These are phyloP conservation scores for Diplogasteroides magnus DNA, from an alignment of 1,140 invertebrate genomes.

Conservation along the genomic window DNA sequence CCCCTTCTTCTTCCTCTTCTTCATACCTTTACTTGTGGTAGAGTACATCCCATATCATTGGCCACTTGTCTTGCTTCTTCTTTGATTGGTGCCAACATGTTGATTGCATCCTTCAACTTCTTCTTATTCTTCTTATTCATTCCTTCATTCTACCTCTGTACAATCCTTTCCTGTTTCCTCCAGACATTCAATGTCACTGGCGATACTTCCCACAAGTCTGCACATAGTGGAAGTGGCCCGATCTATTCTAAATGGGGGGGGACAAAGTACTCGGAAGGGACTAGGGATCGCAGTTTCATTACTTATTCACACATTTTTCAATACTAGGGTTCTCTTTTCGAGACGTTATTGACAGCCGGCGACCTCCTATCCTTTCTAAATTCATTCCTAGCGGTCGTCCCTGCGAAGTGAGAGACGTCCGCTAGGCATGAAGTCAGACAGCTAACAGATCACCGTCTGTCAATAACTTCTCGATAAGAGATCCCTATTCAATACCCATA, in stretches of 20 bases:
- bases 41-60: slow-evolving; percentile 37
- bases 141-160: background rate
- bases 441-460: too few species aligned
- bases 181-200: slow-evolving; percentile 37
- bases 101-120: slow-evolving; percentile 29
- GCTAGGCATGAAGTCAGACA: too few species aligned
- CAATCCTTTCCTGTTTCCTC: background rate
- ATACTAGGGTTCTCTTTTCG: background rate
- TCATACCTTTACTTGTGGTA: slow-evolving; percentile 4
- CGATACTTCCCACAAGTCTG: slow-evolving; percentile 28
- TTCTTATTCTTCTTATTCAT: too few species aligned
- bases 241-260: background rate
- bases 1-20: background rate
- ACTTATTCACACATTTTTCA: too few species aligned
- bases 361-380: too few species aligned
- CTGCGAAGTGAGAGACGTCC: too few species aligned
- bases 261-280: too few species aligned
- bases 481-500: too few species aligned
- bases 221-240: slow-evolving; percentile 32
- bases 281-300: too few species aligned
- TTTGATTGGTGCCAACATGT: slow-evolving; percentile 41
- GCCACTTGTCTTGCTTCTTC: slow-evolving; percentile 40
- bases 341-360: background rate
- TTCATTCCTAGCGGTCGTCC: too few species aligned
- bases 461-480: too few species aligned